A percentile compares a stretch with the other conserved stretches of the same genome.
Evolutionary conservation across 1,140 invertebrate species (phyloP).

Genomic region (Ceratoteleas bidentatus): DNA sequence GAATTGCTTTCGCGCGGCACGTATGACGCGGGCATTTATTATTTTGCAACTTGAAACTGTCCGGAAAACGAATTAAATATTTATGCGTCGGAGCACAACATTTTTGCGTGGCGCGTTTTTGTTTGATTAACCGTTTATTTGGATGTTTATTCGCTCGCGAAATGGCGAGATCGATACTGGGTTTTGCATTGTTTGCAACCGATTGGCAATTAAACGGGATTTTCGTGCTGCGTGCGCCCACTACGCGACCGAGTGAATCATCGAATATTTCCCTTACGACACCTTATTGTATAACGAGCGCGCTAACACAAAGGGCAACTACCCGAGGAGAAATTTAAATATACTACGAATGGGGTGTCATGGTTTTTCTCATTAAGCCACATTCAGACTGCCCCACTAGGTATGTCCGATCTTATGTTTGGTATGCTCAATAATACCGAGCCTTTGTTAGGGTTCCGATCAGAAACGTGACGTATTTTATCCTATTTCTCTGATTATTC

Average conservation of each 20-base stretch:
- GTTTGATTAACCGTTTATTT: too few relatives aligned
- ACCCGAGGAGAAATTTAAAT: slow-evolving; percentile 44
- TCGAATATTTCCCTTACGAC: slow-evolving; percentile 10
- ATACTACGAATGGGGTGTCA: slow-evolving; percentile 38
- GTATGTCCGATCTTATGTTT: slow-evolving; percentile 41
- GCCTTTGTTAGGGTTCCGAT: slow-evolving; percentile 35
- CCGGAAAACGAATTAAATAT: neutral
- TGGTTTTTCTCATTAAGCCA: slow-evolving; percentile 58
- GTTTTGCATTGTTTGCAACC: too few relatives aligned
- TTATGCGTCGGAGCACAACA: neutral
- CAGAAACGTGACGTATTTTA: slow-evolving; percentile 51
- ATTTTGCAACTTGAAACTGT: neutral
- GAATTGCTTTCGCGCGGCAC: neutral
- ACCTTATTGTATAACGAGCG: slow-evolving; percentile 13
- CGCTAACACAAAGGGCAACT: slow-evolving; percentile 27
- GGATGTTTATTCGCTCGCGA: too few relatives aligned
- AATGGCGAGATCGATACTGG: too few relatives aligned
- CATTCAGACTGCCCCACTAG: slow-evolving; percentile 44
- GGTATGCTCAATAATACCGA: slow-evolving; percentile 49
- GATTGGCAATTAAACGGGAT: too few relatives aligned
- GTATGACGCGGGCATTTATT: neutral
- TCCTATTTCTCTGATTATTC: slow-evolving; percentile 54
- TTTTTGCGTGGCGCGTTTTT: too few relatives aligned
- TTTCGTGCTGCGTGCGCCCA: too few relatives aligned
- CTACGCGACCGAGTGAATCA: slow-evolving; percentile 8